A percentile compares a stretch with the other conserved stretches of the same genome.
phyloP scores from a whole-genome alignment of 2,113 vertebrate genomes.

The Zapus hudsonius region DNA sequence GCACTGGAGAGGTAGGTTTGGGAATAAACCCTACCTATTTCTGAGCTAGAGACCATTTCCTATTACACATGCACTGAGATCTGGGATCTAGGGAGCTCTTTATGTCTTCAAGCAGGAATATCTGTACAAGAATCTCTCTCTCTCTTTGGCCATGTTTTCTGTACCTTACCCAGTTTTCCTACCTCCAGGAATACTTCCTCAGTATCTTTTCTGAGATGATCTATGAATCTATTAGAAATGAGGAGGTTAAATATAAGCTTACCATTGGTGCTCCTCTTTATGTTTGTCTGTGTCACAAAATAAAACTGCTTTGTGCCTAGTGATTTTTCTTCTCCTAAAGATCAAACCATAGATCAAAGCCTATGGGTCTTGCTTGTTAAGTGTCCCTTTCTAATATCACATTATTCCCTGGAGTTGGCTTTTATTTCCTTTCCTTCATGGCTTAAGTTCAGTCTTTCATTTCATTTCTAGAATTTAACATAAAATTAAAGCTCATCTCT shows the following conservation, averaged over 20 bases:
- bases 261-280: not conserved
- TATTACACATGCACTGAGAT: not conserved
- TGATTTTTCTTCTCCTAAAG: not conserved
- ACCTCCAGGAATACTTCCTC: not conserved
- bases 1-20: not conserved
- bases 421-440: not conserved
- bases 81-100: not conserved
- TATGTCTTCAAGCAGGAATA: not conserved
- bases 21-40: not conserved
- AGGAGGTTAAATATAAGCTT: not conserved
- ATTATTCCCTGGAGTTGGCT: not conserved
- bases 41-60: not conserved
- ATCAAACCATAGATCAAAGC: not conserved
- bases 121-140: not conserved
- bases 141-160: not conserved
- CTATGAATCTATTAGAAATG: not conserved
- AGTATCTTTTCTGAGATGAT: not conserved
- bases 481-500: not conserved
- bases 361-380: not conserved
- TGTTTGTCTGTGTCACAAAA: not conserved
- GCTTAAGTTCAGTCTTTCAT: not conserved
- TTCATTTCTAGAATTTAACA: not conserved
- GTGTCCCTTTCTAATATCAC: not conserved
- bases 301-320: not conserved
- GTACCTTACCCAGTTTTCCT: not conserved